Base-by-base conservation (phyloP, 2,113 vertebrate genomes). In the Zosterops lateralis region DNA sequence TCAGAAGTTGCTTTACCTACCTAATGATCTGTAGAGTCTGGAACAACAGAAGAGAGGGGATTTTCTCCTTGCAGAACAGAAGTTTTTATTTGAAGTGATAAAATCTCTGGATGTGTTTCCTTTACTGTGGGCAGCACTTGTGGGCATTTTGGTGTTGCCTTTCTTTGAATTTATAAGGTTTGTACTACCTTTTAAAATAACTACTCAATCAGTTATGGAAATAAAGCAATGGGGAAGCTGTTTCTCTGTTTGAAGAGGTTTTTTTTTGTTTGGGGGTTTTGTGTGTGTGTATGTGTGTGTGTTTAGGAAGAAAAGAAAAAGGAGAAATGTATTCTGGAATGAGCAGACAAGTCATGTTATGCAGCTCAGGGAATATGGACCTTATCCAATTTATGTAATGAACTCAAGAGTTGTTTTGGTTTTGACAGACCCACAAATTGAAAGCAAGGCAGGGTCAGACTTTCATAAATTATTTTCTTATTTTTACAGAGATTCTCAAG, bases 1-100 rank as follows among this genome's bases (percentile, higher is more conserved):
- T 75, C 67, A 76, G 67, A 79, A 92, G 75, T 90, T 85, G 31
- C 79, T 94, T 94, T 90, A 81, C 76, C 76, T 94, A 56, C 34
- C 65, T 84, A 92, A 93, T 78, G 65, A 82, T 89, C 57, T 96
- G 50, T 66, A 54, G 91, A 61, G 34, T 61, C 50, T 79, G 66
- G 68, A 94, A 65, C 84, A 92, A 72, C 50, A 47, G 62, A 83
- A 76, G 42, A 92, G 58, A 89, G 45, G 20, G n/a, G 15, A 50
- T 72, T 87, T 90, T 84, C 65, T 94, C 28, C 51, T 61, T 79
- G 77, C 73, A 89, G 78, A 95, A 76, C 29, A 78, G 58, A 82
- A 61, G 26, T 72, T 84, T 93, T 82, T 93, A 50, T 92, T 79
- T 92, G 74, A 95, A 73, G 54, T 84, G 42, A 50, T 96, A 89